Conservation (phyloP, 2,113 vertebrate genomes). For the Probosciger aterrimus region DNA sequence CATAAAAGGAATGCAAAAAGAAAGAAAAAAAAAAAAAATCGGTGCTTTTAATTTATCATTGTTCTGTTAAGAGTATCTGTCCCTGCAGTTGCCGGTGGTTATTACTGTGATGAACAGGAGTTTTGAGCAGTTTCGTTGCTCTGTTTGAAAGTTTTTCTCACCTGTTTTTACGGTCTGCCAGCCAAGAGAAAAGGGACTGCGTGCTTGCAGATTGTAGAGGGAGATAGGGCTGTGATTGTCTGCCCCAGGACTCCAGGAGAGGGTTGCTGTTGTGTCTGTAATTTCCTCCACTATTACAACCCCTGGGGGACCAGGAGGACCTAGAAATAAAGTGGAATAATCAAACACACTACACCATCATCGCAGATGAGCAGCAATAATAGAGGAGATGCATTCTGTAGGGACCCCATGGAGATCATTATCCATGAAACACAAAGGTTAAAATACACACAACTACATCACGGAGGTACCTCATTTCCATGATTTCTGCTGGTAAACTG, state of each 20-base stretch:
- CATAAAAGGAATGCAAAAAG: background rate
- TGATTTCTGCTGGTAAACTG: background rate
- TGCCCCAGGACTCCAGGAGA: conserved; percentile 91
- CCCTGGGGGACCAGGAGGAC: conserved; percentile 94
- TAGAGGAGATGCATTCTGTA: background rate
- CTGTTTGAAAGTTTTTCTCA: conserved; percentile 63
- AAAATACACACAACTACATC: background rate
- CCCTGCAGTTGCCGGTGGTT: background rate
- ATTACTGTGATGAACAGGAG: background rate
- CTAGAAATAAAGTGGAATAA: conserved; percentile 68
- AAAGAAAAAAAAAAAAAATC: background rate
- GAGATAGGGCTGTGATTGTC: conserved; percentile 96
- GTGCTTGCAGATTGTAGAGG: conserved; percentile 92
- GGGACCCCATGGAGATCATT: background rate
- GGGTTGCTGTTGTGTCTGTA: conserved; percentile 88
- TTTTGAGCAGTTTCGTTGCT: conserved; percentile 4
- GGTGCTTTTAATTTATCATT: conserved; percentile 8
- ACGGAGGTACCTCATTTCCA: background rate
- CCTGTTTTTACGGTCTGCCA: conserved; percentile 97
- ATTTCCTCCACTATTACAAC: conserved; percentile 97
- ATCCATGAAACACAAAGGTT: background rate
- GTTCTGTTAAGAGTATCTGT: background rate
- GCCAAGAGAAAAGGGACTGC: conserved; percentile 95
- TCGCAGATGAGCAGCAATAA: background rate
- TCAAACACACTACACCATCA: conserved; percentile 14